Evolutionary conservation across 2,888 invertebrate genomes (phyloP).

Genomic region (Parascotia fuliginaria): DNA sequence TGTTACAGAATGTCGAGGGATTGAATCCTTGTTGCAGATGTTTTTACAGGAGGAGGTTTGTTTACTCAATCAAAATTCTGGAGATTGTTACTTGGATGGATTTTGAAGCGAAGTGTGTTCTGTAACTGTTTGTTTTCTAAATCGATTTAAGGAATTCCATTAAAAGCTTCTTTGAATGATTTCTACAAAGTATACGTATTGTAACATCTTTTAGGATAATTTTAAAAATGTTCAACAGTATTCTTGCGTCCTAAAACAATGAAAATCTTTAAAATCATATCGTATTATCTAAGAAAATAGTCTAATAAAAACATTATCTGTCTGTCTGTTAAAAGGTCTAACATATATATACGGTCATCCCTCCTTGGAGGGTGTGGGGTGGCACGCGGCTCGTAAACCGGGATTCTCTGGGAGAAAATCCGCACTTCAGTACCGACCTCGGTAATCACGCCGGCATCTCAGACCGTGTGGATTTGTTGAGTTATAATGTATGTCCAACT

Average conservation of each 20-base stretch:
- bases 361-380: slow-evolving; percentile 49
- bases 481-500: slow-evolving; percentile 50
- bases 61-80: slow-evolving; percentile 64
- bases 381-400: slow-evolving; percentile 74
- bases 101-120: slow-evolving; percentile 28
- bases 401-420: slow-evolving; percentile 77
- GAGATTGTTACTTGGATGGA: slow-evolving; percentile 46
- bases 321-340: slow-evolving; percentile 47
- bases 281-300: slow-evolving; percentile 34
- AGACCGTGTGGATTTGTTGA: slow-evolving; percentile 66
- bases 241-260: not conserved
- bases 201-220: too few species aligned
- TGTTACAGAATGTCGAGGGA: slow-evolving; percentile 63
- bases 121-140: not conserved
- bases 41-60: slow-evolving; percentile 61
- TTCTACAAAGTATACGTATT: too few species aligned
- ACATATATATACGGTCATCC: slow-evolving; percentile 57
- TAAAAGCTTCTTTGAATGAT: not conserved
- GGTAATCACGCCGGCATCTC: slow-evolving; percentile 71
- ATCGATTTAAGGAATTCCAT: not conserved
- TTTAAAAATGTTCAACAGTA: too few species aligned
- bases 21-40: slow-evolving; percentile 64
- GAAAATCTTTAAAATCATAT: slow-evolving; percentile 17
- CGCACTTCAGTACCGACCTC: slow-evolving; percentile 76
- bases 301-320: slow-evolving; percentile 47